Conservation (phyloP, 2,113 vertebrate species). For the Spea multiplicata region DNA sequence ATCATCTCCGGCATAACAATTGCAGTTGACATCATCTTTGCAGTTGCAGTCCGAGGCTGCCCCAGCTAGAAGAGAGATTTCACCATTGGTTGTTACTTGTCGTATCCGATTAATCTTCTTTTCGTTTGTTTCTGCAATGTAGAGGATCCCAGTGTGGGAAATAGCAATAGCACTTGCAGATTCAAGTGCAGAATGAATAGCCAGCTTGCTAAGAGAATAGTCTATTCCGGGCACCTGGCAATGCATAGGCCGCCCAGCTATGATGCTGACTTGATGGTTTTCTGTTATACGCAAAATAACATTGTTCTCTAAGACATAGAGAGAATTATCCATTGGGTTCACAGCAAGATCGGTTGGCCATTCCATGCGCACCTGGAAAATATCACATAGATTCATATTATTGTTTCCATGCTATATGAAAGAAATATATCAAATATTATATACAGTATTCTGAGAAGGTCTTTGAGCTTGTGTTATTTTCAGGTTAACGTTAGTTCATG, state of each 20-base stretch:
- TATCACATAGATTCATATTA: slow-evolving; percentile 53
- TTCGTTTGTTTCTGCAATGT: slow-evolving; percentile 97
- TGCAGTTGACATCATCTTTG: slow-evolving; percentile 98
- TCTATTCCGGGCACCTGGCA: slow-evolving; percentile 98
- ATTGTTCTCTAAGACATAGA: slow-evolving; percentile 97
- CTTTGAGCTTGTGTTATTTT: no score
- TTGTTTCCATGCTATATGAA: background rate
- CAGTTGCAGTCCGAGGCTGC: slow-evolving; percentile 95
- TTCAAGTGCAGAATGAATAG: slow-evolving; percentile 94
- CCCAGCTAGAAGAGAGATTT: slow-evolving; percentile 95
- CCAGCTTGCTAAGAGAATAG: slow-evolving; percentile 98
- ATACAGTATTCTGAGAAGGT: background rate
- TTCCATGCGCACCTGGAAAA: slow-evolving; percentile 89
- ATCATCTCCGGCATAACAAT: slow-evolving; percentile 95
- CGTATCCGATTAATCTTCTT: slow-evolving; percentile 96
- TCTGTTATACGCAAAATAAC: slow-evolving; percentile 97
- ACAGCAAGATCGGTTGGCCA: slow-evolving; percentile 98
- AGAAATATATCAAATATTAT: slow-evolving; percentile 1
- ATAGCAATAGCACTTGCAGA: slow-evolving; percentile 94
- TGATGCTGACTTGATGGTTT: slow-evolving; percentile 98
- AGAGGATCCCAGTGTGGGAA: slow-evolving; percentile 92
- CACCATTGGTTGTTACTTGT: slow-evolving; percentile 92
- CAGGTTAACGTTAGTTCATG: no score
- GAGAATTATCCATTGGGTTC: slow-evolving; percentile 98
- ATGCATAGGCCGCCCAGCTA: slow-evolving; percentile 96